These are phyloP conservation scores for Ceryle rudis DNA, from an alignment of 2,797 vertebrate genomes.

Conservation along the genomic window DNA sequence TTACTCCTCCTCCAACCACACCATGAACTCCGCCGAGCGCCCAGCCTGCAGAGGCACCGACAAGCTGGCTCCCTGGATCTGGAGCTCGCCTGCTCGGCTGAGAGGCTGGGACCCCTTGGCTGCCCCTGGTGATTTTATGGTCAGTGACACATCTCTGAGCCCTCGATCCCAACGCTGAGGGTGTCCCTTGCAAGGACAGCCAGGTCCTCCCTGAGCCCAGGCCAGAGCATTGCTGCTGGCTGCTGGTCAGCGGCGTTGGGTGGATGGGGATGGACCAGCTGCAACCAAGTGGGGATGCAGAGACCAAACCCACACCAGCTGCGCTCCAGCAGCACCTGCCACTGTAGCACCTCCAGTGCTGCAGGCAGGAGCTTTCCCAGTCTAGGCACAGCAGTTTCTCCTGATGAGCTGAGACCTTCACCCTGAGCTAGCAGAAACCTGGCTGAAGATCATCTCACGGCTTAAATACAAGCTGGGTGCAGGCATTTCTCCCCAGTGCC, in stretches of 20 bases:
- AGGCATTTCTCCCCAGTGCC: background rate
- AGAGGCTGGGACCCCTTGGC: background rate
- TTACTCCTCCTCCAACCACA: background rate
- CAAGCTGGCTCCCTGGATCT: background rate
- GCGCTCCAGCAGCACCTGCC: background rate
- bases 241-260: background rate
- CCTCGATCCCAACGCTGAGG: background rate
- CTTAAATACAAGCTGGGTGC: background rate
- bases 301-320: background rate
- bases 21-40: rapidly evolving
- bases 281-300: background rate
- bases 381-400: background rate
- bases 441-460: rapidly evolving
- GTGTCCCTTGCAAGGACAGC: background rate
- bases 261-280: background rate
- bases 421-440: background rate
- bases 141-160: background rate
- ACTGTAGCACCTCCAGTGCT: background rate
- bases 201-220: background rate
- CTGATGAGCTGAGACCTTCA: background rate
- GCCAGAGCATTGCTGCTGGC: rapidly evolving
- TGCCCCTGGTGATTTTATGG: background rate
- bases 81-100: background rate
- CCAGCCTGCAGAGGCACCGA: background rate
- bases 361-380: background rate